These are phyloP conservation scores for Lagopus leucura DNA, from an alignment of 2,113 vertebrate species.

Conservation along the genomic window DNA sequence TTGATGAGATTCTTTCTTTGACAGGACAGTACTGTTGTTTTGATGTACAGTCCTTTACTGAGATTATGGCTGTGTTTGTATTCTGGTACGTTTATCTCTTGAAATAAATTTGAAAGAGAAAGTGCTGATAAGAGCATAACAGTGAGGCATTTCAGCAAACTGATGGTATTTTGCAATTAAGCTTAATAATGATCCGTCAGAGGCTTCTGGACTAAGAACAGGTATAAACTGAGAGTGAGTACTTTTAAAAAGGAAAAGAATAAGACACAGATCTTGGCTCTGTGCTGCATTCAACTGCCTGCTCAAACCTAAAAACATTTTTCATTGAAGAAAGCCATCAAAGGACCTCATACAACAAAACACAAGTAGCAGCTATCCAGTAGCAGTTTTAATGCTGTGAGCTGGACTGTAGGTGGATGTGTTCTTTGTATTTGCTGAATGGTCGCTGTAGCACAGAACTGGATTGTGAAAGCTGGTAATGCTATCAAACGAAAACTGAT, in stretches of 20 bases:
- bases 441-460: background rate
- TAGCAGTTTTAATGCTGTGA: background rate
- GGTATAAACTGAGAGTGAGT: background rate
- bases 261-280: background rate
- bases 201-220: background rate
- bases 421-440: background rate
- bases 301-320: background rate
- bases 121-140: background rate
- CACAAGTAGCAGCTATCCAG: background rate
- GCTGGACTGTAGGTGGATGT: background rate
- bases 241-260: background rate
- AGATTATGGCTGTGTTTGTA: conserved; percentile 9
- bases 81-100: conserved; percentile 13
- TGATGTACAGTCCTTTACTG: conserved; percentile 14
- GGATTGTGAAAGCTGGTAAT: background rate
- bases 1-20: conserved; percentile 33
- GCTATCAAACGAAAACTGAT: background rate
- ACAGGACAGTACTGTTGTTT: background rate
- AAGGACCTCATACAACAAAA: background rate
- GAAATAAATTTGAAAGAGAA: conserved; percentile 37
- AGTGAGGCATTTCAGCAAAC: background rate
- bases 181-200: background rate
- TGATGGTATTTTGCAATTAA: background rate
- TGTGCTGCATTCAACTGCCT: background rate
- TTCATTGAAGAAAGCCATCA: background rate